Evolutionary conservation across 2,113 vertebrate species (phyloP), one percentile per base, ranked within the genome.

Genomic region (Struthio camelus): DNA sequence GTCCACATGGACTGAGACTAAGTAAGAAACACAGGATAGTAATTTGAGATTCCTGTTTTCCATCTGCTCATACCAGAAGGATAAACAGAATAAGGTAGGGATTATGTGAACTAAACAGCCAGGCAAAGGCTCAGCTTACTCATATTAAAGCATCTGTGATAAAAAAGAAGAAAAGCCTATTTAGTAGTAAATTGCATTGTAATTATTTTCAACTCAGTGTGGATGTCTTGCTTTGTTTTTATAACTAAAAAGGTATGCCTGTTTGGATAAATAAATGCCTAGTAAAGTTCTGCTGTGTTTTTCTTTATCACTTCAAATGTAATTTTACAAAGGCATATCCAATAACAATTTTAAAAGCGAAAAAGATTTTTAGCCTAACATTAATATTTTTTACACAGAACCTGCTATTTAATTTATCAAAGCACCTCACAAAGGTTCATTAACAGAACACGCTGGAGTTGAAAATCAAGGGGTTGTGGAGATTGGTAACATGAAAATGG

Each of bases 31-130:
- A 89, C 50, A 93, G 48, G 66, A 87, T 73, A 94, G 96, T 96
- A 97, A 98, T 91, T 88, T 0, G 18, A 98, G 97, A 97, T 86
- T 85, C 67, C 36, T 54, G 14, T 89, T 84, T 97, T 96, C 96
- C 96, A 97, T 97, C 95, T 98, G 98, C 93, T 98, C 94, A 93
- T 93, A 80, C 79, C 85, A 94, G 25, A 80, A 96, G 86, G 93
- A 97, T 94, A 93, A 97, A 97, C 97, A 90, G 80, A 42, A 84
- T 87, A 80, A 97, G 42, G 54, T 94, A 95, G 67, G 85, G 91
- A 97, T 97, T 96, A 97, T 91, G 61, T 97, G 96, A 97, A 96
- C 92, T 87, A 95, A 93, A 96, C 6, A 18, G 30, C 59, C 73
- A 34, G 85, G 23, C 30, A 50, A 70, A 96, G 54, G 67, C 61